These are phyloP conservation scores for Hypomecis punctinalis DNA, from an alignment of 2,888 invertebrate species.

Conservation along the genomic window DNA sequence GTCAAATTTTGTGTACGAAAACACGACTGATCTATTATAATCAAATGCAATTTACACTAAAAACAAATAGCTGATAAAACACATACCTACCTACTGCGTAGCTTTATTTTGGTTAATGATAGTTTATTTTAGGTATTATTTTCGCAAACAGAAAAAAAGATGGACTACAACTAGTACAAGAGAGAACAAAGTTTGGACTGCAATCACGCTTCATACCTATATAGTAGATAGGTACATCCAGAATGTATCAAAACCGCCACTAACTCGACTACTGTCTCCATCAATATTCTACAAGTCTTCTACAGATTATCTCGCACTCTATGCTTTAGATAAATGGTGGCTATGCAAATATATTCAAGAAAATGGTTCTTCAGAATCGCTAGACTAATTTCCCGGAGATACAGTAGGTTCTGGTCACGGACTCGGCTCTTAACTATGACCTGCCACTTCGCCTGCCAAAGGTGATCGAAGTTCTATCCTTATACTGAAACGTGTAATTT, in stretches of 20 bases:
- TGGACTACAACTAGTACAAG: too few species aligned
- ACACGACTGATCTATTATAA: too few species aligned
- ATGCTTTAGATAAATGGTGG: conserved; percentile 40
- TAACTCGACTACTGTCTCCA: conserved; percentile 7
- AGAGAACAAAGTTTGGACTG: too few species aligned
- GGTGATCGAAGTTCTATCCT: conserved; percentile 1
- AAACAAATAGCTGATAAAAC: too few species aligned
- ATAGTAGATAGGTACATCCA: too few species aligned
- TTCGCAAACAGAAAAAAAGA: too few species aligned
- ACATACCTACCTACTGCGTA: too few species aligned
- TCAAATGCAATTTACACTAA: too few species aligned
- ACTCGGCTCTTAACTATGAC: conserved; percentile 22
- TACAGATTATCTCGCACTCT: conserved; percentile 30
- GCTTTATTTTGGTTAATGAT: too few species aligned
- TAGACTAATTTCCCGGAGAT: conserved; percentile 16
- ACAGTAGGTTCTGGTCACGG: conserved; percentile 22
- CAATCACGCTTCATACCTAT: too few species aligned
- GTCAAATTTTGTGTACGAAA: too few species aligned
- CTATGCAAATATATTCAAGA: conserved; percentile 45
- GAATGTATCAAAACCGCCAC: neutral
- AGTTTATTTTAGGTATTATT: too few species aligned
- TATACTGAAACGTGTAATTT: neutral
- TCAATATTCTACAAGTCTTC: conserved; percentile 7
- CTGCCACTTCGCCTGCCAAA: conserved; percentile 15
- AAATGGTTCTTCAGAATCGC: conserved; percentile 11